phyloP scores from a whole-genome alignment of 2,113 vertebrate species.

The Ctenodactylus gundi region DNA sequence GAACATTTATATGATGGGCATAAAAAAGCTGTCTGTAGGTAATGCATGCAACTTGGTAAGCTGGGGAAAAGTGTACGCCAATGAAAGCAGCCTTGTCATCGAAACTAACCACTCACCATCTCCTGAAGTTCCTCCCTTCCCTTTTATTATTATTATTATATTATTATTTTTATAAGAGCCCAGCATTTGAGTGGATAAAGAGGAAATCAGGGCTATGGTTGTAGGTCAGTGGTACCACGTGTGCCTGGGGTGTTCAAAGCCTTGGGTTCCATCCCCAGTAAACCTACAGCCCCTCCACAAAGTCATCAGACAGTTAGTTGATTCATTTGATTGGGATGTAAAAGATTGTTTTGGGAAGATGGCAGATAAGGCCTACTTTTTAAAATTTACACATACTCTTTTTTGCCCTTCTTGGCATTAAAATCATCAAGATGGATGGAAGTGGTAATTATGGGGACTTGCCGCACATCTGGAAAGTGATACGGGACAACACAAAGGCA shows the following conservation, averaged over 20 bases:
- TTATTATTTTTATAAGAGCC: neutral
- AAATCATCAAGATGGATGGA: conserved; percentile 37
- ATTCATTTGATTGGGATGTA: neutral
- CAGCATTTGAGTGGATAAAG: neutral
- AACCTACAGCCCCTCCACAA: neutral
- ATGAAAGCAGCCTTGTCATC: neutral
- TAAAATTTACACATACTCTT: neutral
- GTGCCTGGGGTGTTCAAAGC: neutral
- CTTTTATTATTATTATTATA: neutral
- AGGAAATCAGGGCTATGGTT: neutral
- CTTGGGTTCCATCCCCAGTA: no score
- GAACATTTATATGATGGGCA: neutral
- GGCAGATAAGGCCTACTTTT: neutral
- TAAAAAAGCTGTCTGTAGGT: neutral
- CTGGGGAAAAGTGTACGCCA: neutral
- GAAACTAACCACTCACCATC: neutral
- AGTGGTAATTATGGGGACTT: conserved; percentile 12
- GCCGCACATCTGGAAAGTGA: conserved; percentile 53
- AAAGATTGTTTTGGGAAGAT: neutral
- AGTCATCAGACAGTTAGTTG: neutral
- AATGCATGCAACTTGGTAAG: neutral
- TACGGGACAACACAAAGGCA: conserved; percentile 1
- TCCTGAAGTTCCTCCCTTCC: neutral
- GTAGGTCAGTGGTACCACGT: neutral
- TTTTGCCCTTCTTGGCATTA: conserved; percentile 39